Evolutionary conservation across 35 echinoderm and acorn worm species (phyloP).

Genomic region (Strongylocentrotus purpuratus): DNA sequence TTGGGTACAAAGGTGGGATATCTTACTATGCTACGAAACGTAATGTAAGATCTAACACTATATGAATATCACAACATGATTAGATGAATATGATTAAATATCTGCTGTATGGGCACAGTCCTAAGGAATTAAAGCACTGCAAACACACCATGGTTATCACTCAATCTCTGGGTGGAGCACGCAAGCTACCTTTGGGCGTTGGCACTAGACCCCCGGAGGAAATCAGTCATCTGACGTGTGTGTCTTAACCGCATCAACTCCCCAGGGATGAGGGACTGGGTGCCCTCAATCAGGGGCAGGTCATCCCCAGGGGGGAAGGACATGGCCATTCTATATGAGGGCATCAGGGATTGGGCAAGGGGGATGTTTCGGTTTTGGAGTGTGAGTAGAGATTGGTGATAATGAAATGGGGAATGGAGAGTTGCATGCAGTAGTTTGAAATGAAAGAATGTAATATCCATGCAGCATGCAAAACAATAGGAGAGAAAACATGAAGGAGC

Average conservation of each 20-base stretch:
- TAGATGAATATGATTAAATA: not conserved
- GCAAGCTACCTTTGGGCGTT: slow-evolving; percentile 42
- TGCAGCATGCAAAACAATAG: slow-evolving; percentile 40
- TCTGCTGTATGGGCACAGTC: not conserved
- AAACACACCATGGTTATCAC: not conserved
- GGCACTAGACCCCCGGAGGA: slow-evolving; percentile 56
- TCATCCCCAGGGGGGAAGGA: slow-evolving; percentile 61
- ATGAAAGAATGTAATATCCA: not conserved
- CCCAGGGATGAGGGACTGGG: slow-evolving; percentile 54
- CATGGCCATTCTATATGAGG: slow-evolving; percentile 52
- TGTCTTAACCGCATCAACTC: slow-evolving; percentile 92
- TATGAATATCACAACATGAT: not conserved
- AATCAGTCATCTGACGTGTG: slow-evolving; percentile 83
- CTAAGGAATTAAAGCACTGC: not conserved
- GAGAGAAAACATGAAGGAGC: not conserved
- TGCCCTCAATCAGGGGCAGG: slow-evolving; percentile 66
- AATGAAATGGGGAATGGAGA: not conserved
- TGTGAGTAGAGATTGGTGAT: not conserved
- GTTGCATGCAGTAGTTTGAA: not conserved
- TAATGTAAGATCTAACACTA: no score
- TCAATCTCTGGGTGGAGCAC: not conserved
- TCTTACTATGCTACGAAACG: no score
- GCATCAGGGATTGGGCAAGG: no score
- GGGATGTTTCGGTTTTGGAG: not conserved
- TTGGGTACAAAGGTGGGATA: no score